phyloP scores from a whole-genome alignment of 2,797 vertebrate species.

The Hyperoplus lanceolatus region DNA sequence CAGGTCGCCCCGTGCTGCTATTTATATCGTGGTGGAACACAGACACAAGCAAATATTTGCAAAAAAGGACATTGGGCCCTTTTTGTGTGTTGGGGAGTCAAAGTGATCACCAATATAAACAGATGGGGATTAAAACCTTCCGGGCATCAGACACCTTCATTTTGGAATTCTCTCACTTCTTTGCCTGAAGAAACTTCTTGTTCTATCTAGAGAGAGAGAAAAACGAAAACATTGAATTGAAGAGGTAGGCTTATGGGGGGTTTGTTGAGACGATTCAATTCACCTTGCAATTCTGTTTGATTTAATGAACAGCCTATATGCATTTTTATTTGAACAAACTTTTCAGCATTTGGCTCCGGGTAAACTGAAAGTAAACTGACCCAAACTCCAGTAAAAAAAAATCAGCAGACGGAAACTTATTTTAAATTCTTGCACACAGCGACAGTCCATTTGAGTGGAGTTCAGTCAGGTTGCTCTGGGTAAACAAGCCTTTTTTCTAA shows the following conservation, averaged over 20 bases:
- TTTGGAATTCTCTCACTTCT: slow-evolving; percentile 46
- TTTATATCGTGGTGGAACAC: slow-evolving; percentile 86
- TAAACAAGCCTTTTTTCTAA: slow-evolving; percentile 80
- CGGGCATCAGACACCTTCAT: slow-evolving; percentile 50
- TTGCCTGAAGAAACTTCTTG: slow-evolving; percentile 29
- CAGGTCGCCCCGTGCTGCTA: slow-evolving; percentile 80
- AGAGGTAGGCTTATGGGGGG: background rate
- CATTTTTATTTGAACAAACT: background rate
- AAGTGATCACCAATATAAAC: slow-evolving; percentile 78
- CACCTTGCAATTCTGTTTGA: background rate
- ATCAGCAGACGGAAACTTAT: slow-evolving; percentile 1
- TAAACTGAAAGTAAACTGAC: slow-evolving; percentile 34
- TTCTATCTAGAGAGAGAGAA: slow-evolving; percentile 1
- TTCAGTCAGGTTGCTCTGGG: slow-evolving; percentile 65
- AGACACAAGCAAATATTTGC: slow-evolving; percentile 85
- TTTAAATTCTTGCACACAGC: slow-evolving; percentile 37
- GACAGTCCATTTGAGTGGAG: slow-evolving; percentile 40
- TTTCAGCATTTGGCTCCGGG: slow-evolving; percentile 17
- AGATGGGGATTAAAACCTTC: slow-evolving; percentile 75
- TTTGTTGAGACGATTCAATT: background rate
- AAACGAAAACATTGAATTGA: slow-evolving; percentile 5
- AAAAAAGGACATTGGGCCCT: slow-evolving; percentile 75
- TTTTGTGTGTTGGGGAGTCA: slow-evolving; percentile 75
- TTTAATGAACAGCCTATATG: slow-evolving; percentile 2
- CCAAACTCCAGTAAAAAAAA: slow-evolving; percentile 28